Percentiles rank a stretch among this genome's conserved stretches.
Conservation (phyloP, 2,113 vertebrate genomes). For the Polypterus senegalus region DNA sequence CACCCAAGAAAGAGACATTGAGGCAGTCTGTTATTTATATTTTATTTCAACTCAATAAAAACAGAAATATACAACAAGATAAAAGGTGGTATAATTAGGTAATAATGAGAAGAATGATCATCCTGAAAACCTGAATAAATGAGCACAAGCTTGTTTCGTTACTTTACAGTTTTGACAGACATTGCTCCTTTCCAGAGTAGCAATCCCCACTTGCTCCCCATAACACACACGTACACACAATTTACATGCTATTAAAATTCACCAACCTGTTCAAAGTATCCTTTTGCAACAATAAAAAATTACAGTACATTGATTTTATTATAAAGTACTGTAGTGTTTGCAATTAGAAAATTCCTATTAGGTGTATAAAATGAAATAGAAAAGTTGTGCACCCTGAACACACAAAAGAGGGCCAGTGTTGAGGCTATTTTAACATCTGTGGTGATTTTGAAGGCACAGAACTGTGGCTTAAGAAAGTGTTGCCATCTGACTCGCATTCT, state of each 20-base stretch:
- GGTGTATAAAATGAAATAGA: constrained; percentile 11
- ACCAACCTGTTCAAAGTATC: constrained; percentile 13
- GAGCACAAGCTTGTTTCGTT: constrained; percentile 47
- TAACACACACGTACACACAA: constrained; percentile 10
- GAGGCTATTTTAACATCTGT: constrained; percentile 14
- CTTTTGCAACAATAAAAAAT: constrained; percentile 3
- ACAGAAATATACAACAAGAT: no score
- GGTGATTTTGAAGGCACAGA: constrained; percentile 19
- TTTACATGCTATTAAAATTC: constrained; percentile 19
- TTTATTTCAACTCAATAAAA: no score
- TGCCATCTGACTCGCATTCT: no score
- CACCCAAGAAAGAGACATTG: no score
- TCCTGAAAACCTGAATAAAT: constrained; percentile 18
- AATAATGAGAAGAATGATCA: no score
- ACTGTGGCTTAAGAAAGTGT: no score
- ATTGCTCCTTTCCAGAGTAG: constrained; percentile 1
- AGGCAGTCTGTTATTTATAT: no score
- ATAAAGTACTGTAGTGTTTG: neutral
- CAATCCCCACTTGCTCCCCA: constrained; percentile 6
- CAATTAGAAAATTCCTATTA: constrained; percentile 10
- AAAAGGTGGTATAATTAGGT: no score
- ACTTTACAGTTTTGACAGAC: constrained; percentile 30
- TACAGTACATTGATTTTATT: constrained; percentile 4
- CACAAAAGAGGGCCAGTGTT: constrained; percentile 11
- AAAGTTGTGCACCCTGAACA: constrained; percentile 17